Evolutionary conservation across 2,113 vertebrate species (phyloP).

Genomic region (Brachyhypopomus occidentalis): DNA sequence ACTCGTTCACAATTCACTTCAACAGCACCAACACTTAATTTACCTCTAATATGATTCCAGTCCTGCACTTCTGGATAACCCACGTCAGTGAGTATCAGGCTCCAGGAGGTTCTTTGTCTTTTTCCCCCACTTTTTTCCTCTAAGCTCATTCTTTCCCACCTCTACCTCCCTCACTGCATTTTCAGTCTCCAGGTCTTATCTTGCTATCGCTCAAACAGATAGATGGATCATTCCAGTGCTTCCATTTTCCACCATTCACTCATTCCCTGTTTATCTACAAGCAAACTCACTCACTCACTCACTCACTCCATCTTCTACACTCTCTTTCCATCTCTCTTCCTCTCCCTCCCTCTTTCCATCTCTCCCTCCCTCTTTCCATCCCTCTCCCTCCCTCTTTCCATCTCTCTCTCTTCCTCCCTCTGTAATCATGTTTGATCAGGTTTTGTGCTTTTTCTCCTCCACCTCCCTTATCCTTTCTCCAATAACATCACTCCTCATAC

Average conservation of each 20-base stretch:
- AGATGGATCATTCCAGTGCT: slow-evolving; percentile 34
- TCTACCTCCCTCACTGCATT: slow-evolving; percentile 7
- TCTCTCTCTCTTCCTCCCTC: background rate
- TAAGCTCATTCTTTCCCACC: background rate
- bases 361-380: background rate
- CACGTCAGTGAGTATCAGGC: slow-evolving; percentile 9
- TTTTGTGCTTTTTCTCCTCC: slow-evolving; percentile 7
- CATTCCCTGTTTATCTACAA: background rate
- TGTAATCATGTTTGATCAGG: slow-evolving; percentile 15
- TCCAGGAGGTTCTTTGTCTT: slow-evolving; percentile 14
- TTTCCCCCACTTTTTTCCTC: background rate
- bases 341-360: background rate
- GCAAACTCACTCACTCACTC: background rate
- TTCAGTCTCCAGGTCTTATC: slow-evolving; percentile 22
- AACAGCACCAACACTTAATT: too few relatives aligned
- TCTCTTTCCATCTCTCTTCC: too few relatives aligned
- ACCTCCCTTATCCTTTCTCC: background rate
- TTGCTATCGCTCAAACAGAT: slow-evolving; percentile 32
- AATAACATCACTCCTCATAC: slow-evolving; percentile 26
- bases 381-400: background rate
- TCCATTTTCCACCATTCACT: background rate
- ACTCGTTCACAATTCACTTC: too few relatives aligned
- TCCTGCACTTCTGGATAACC: background rate
- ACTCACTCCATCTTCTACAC: too few relatives aligned
- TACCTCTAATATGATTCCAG: too few relatives aligned